phyloP scores from a whole-genome alignment of 2,113 vertebrate species.

The Pycnonotus jocosus region DNA sequence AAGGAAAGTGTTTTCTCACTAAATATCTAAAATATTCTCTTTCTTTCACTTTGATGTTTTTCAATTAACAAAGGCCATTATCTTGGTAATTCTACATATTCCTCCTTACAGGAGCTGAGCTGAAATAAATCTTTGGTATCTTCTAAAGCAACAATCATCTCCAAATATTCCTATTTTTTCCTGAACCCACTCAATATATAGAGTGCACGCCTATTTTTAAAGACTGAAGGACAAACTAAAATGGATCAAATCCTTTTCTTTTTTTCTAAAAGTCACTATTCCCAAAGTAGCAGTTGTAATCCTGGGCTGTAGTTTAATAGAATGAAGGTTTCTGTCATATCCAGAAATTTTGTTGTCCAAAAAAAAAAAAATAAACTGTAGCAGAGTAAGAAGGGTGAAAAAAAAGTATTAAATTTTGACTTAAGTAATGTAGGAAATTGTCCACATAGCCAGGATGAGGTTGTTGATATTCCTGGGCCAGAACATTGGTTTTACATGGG shows the following conservation, averaged over 20 bases:
- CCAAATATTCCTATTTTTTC: neutral
- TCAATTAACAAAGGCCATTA: neutral
- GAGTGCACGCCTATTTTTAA: neutral
- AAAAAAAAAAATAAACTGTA: neutral
- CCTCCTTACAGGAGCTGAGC: neutral
- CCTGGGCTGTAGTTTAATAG: neutral
- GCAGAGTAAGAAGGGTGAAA: neutral
- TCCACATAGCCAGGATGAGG: neutral
- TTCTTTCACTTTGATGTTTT: neutral
- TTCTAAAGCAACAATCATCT: neutral
- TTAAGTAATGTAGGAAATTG: neutral
- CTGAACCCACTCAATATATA: neutral
- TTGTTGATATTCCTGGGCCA: neutral
- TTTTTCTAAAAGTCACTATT: neutral
- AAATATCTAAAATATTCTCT: neutral
- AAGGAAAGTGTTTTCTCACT: constrained; percentile 13
- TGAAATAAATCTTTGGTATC: neutral
- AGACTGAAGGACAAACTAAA: neutral
- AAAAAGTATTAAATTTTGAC: accelerated
- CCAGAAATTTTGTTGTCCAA: neutral
- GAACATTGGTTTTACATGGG: neutral
- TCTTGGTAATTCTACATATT: neutral
- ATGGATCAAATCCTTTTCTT: neutral
- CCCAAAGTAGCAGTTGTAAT: neutral
- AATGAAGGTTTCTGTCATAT: neutral